Conservation (phyloP, 2,888 invertebrate species). For the Cosmorhoe ocellata region DNA sequence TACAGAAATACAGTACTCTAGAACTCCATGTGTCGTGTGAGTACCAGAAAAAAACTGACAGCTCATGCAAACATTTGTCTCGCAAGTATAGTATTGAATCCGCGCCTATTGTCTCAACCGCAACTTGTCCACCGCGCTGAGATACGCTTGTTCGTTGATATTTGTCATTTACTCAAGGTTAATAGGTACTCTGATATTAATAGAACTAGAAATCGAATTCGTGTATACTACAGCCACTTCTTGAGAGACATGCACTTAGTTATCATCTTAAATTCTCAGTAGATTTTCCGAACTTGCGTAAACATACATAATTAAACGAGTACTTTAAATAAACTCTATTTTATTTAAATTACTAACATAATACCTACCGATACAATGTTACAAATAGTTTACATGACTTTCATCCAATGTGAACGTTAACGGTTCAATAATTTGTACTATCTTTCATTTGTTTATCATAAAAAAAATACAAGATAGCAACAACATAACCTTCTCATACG, state of each 20-base stretch:
- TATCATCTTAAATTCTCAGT: no score
- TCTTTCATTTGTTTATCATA: slow-evolving; percentile 1
- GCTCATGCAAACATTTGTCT: no score
- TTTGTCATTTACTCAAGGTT: slow-evolving; percentile 17
- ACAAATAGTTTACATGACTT: slow-evolving; percentile 28
- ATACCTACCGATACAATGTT: slow-evolving; percentile 10
- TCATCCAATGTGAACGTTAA: slow-evolving; percentile 32
- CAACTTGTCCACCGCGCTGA: no score
- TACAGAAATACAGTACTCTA: no score
- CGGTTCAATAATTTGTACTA: slow-evolving; percentile 11
- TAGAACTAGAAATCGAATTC: slow-evolving; percentile 13
- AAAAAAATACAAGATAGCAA: slow-evolving; percentile 14
- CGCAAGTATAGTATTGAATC: no score
- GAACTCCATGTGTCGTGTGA: no score
- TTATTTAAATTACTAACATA: neutral
- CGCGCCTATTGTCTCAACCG: no score
- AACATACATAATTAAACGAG: no score
- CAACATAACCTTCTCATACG: neutral
- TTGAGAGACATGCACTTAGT: neutral
- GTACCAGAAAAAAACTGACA: no score
- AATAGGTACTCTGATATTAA: slow-evolving; percentile 9
- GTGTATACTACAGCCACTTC: neutral
- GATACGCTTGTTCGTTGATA: slow-evolving; percentile 4
- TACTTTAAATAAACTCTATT: no score
- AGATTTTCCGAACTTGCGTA: no score